Evolutionary conservation across 2,797 vertebrate species (phyloP).

Genomic region (Gymnoscopelus microlampas): DNA sequence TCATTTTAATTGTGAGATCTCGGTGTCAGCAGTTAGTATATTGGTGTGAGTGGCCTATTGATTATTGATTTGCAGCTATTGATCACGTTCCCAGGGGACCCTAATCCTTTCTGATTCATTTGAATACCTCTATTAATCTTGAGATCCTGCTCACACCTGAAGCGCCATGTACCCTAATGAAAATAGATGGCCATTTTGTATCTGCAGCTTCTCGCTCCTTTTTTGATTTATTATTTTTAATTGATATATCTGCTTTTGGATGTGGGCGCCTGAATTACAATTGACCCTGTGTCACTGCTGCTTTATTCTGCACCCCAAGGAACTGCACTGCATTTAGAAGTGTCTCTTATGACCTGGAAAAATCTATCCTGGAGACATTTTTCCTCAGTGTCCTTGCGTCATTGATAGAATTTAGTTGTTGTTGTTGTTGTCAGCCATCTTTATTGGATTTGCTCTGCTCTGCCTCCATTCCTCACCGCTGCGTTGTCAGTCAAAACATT

Average conservation of each 20-base stretch:
- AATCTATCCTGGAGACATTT: slow-evolving; percentile 61
- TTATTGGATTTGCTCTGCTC: slow-evolving; percentile 36
- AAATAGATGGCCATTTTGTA: slow-evolving; percentile 84
- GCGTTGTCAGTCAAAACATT: slow-evolving; percentile 41
- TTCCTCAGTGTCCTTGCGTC: slow-evolving; percentile 62
- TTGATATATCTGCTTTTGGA: slow-evolving; percentile 85
- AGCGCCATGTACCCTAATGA: slow-evolving; percentile 79
- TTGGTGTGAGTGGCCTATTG: slow-evolving; percentile 91
- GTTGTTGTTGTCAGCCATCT: slow-evolving; percentile 46
- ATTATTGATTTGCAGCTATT: slow-evolving; percentile 87
- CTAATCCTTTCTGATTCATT: slow-evolving; percentile 89
- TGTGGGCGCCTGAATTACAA: slow-evolving; percentile 77
- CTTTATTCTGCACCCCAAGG: slow-evolving; percentile 63
- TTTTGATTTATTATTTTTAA: slow-evolving; percentile 86
- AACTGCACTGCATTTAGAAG: slow-evolving; percentile 60
- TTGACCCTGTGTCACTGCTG: slow-evolving; percentile 80
- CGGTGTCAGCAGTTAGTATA: slow-evolving; percentile 88
- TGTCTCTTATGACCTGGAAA: slow-evolving; percentile 72
- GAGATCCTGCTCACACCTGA: slow-evolving; percentile 81
- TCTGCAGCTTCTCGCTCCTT: slow-evolving; percentile 58
- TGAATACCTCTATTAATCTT: slow-evolving; percentile 89
- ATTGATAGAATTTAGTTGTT: slow-evolving; percentile 59
- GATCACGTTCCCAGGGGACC: slow-evolving; percentile 81
- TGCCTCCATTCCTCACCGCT: slow-evolving; percentile 36
- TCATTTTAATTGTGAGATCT: slow-evolving; percentile 87